Evolutionary conservation across 1,140 invertebrate genomes (phyloP).

Genomic region (Agrilus planipennis): DNA sequence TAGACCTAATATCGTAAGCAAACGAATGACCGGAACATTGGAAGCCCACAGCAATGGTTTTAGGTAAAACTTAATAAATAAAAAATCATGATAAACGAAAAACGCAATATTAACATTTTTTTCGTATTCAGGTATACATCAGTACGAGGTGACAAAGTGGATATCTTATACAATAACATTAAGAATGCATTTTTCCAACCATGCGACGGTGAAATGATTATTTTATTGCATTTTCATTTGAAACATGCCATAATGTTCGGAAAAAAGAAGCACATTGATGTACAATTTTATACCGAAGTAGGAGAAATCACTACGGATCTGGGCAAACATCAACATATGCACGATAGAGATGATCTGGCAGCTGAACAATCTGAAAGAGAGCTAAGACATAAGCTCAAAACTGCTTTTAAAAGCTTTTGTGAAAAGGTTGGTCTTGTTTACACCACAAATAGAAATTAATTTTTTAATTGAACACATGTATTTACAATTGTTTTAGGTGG

Average conservation of each 20-base stretch:
- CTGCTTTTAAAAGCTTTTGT: constrained; percentile 96
- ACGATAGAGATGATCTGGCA: constrained; percentile 96
- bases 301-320: constrained; percentile 99
- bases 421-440: too few relatives aligned
- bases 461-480: not conserved
- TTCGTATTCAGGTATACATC: constrained; percentile 83
- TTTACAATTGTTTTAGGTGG: constrained; percentile 47
- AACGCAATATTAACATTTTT: too few relatives aligned
- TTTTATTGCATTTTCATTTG: constrained; percentile 95
- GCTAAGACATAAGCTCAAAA: constrained; percentile 89
- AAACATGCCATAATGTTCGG: constrained; percentile 99
- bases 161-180: constrained; percentile 99
- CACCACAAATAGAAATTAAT: too few relatives aligned
- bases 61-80: constrained; percentile 1
- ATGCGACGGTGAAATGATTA: constrained; percentile 99
- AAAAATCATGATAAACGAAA: too few relatives aligned
- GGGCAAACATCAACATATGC: constrained; percentile 99
- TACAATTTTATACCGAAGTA: constrained; percentile 99
- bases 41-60: constrained; percentile 98
- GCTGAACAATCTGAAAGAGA: constrained; percentile 98
- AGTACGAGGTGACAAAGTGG: constrained; percentile 96
- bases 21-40: constrained; percentile 88
- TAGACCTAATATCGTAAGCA: constrained; percentile 95
- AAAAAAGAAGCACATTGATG: constrained; percentile 98
- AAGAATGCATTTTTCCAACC: constrained; percentile 99